Conservation (phyloP, 37 sponge, comb jelly and placozoan species). For the Ianthella basta region DNA sequence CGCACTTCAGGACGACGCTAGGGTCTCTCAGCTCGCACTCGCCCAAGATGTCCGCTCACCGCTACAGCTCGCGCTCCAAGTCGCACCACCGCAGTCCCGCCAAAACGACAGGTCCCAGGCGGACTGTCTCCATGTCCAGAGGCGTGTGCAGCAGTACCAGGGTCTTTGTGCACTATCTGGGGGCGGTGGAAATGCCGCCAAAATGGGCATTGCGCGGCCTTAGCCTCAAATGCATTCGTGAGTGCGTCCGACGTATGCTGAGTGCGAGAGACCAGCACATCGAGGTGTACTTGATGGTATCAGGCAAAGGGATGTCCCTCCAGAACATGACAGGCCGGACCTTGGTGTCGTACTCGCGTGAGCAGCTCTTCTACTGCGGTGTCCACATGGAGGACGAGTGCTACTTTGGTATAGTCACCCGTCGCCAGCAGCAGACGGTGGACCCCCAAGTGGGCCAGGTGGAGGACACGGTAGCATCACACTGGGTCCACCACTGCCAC, state of each 20-base stretch:
- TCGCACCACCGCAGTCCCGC: neutral
- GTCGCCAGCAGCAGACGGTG: conserved; percentile 32
- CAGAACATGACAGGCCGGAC: conserved; percentile 30
- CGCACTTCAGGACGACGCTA: neutral
- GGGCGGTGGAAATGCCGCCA: conserved; percentile 72
- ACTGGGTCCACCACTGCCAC: conserved; percentile 59
- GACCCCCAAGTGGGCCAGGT: conserved; percentile 46
- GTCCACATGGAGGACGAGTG: conserved; percentile 71
- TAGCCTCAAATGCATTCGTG: conserved; percentile 63
- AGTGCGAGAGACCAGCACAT: conserved; percentile 38
- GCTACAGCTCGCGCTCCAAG: neutral
- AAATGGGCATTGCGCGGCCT: conserved; percentile 53
- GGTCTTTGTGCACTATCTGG: conserved; percentile 68
- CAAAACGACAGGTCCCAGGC: neutral
- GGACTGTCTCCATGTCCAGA: neutral
- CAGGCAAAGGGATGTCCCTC: conserved; percentile 40
- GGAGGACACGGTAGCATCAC: neutral
- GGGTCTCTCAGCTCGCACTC: neutral
- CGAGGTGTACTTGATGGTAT: conserved; percentile 58
- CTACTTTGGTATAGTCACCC: conserved; percentile 76
- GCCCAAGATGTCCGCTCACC: conserved; percentile 14
- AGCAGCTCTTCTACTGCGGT: conserved; percentile 75
- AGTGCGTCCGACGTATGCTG: conserved; percentile 63
- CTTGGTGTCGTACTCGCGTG: conserved; percentile 48
- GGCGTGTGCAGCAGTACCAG: conserved; percentile 42